Evolutionary conservation across 1,140 invertebrate genomes (phyloP).

Genomic region (Uloborus diversus): DNA sequence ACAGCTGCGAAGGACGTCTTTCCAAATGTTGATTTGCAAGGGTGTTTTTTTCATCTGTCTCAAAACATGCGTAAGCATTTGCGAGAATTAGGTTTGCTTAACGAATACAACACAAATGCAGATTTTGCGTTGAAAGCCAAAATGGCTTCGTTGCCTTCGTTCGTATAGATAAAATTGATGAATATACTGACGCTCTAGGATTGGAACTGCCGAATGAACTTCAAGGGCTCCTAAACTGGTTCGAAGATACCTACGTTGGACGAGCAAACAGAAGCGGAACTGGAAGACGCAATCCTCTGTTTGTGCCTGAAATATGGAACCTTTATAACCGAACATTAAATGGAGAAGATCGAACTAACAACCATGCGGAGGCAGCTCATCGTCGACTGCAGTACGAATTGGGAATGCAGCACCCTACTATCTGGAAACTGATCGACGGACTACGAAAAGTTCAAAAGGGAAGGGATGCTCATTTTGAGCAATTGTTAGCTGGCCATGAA

Average conservation of each 20-base stretch:
- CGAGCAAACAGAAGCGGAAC: neutral
- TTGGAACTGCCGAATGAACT: neutral
- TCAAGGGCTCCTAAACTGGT: neutral
- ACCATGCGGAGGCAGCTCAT: slow-evolving; percentile 58
- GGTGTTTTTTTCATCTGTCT: neutral
- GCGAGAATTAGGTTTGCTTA: neutral
- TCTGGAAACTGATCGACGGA: slow-evolving; percentile 59
- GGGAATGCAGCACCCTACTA: slow-evolving; percentile 33
- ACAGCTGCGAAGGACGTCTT: neutral
- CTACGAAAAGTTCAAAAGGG: too few relatives aligned
- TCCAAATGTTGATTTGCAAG: neutral
- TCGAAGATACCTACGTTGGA: slow-evolving; percentile 7
- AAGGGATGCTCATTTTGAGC: too few relatives aligned
- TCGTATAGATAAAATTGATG: neutral
- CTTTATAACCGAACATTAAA: slow-evolving; percentile 55
- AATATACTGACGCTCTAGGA: neutral
- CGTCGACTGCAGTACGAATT: slow-evolving; percentile 51
- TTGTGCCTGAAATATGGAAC: slow-evolving; percentile 26
- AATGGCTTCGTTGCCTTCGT: neutral
- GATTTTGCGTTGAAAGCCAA: neutral
- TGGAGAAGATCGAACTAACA: slow-evolving; percentile 57
- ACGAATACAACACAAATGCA: neutral
- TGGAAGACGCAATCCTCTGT: neutral
- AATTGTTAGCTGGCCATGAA: too few relatives aligned
- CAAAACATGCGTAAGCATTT: neutral